A percentile compares a stretch with the other conserved stretches of the same genome.
These are phyloP conservation scores for Hirtodrosophila trivittata DNA, from an alignment of 2,888 invertebrate genomes.

Conservation along the genomic window DNA sequence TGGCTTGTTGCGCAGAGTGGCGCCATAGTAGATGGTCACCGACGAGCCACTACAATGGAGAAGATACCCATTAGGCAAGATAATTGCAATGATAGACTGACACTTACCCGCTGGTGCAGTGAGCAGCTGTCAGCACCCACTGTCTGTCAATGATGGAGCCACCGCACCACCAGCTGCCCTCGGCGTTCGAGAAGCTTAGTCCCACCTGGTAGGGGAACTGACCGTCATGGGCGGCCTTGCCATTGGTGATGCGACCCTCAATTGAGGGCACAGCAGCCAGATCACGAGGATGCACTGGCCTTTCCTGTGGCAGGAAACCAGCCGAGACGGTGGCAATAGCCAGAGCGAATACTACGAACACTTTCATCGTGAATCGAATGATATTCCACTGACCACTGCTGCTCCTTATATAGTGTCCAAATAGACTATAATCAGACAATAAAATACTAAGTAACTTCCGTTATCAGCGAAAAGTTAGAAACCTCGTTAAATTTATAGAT, in stretches of 20 bases:
- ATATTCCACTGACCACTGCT: conserved; percentile 1
- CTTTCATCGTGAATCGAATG: conserved; percentile 33
- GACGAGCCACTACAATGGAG: conserved; percentile 26
- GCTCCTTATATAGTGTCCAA: conserved; percentile 10
- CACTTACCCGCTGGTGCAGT: conserved; percentile 58
- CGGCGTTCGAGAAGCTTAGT: conserved; percentile 41
- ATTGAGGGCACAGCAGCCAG: conserved; percentile 32
- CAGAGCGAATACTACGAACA: conserved; percentile 30
- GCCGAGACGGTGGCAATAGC: conserved; percentile 35
- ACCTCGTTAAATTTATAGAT: too few relatives aligned
- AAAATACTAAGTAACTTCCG: too few relatives aligned
- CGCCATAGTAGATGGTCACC: conserved; percentile 61
- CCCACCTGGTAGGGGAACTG: conserved; percentile 71
- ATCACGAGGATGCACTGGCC: conserved; percentile 22
- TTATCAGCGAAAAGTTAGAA: too few relatives aligned
- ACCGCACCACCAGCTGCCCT: conserved; percentile 56
- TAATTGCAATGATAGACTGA: neutral
- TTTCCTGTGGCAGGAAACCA: conserved; percentile 13
- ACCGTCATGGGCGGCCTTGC: conserved; percentile 63
- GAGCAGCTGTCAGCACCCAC: conserved; percentile 68
- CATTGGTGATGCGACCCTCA: conserved; percentile 68
- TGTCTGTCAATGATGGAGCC: conserved; percentile 58
- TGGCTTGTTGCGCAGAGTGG: conserved; percentile 58
- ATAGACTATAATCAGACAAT: too few relatives aligned
- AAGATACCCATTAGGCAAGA: neutral